Conservation (phyloP, 2,888 invertebrate genomes). For the Erebia aethiops region DNA sequence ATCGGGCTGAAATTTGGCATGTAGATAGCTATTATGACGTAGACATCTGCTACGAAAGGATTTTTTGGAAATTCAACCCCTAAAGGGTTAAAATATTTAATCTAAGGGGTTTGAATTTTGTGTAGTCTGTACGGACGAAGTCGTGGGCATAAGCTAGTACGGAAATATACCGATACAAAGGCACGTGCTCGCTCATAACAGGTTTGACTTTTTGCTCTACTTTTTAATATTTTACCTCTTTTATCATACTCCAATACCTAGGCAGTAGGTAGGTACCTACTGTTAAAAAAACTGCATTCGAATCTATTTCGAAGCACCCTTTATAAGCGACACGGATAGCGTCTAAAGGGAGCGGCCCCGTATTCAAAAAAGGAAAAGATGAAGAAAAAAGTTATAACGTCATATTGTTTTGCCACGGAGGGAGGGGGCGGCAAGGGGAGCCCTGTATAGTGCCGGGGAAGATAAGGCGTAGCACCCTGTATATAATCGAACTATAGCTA, state of each 20-base stretch:
- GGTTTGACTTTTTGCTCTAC: neutral
- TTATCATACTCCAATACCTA: neutral
- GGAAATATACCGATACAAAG: too few species aligned
- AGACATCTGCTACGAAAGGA: too few species aligned
- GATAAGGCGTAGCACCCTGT: slow-evolving; percentile 73
- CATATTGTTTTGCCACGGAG: slow-evolving; percentile 82
- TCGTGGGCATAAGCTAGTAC: too few species aligned
- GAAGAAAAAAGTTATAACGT: slow-evolving; percentile 82
- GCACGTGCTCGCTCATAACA: too few species aligned
- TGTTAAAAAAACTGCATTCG: slow-evolving; percentile 7
- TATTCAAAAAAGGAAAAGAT: slow-evolving; percentile 80
- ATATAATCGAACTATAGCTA: slow-evolving; percentile 53
- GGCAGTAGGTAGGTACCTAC: neutral
- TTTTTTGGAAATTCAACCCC: too few species aligned
- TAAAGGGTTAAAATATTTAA: too few species aligned
- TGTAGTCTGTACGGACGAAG: too few species aligned
- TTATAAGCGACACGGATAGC: slow-evolving; percentile 55
- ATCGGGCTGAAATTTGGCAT: too few species aligned
- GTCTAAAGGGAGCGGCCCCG: slow-evolving; percentile 68
- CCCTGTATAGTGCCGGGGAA: slow-evolving; percentile 73
- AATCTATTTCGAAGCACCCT: slow-evolving; percentile 33
- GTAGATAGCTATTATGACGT: too few species aligned
- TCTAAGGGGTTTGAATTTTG: too few species aligned
- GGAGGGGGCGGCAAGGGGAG: slow-evolving; percentile 58
- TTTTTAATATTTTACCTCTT: neutral